Conservation (phyloP, 2,113 vertebrate species). For the Pedionomus torquatus region DNA sequence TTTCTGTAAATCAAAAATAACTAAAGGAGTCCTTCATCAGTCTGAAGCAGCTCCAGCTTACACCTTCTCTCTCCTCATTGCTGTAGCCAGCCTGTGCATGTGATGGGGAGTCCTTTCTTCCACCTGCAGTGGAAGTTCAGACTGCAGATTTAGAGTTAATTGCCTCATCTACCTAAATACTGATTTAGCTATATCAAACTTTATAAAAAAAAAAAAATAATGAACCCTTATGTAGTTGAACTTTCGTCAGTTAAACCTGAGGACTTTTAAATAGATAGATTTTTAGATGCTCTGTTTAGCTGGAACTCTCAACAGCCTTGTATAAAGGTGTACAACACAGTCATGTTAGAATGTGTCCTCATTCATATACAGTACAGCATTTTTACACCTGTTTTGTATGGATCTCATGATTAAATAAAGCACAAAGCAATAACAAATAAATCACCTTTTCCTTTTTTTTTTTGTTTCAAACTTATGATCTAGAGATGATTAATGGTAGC, state of each 20-base stretch:
- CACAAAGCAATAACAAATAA: background rate
- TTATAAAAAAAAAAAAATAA: background rate
- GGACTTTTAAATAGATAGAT: background rate
- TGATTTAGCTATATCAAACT: background rate
- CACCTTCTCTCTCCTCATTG: background rate
- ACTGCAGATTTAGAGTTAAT: background rate
- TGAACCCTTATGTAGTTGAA: background rate
- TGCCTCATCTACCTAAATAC: background rate
- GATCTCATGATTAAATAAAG: background rate
- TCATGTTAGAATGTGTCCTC: background rate
- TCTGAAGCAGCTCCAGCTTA: background rate
- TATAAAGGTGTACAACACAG: background rate
- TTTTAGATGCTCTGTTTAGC: background rate
- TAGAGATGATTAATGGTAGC: background rate
- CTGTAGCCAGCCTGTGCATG: background rate
- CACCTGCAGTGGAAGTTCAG: background rate
- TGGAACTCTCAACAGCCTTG: background rate
- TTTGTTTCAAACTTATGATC: background rate
- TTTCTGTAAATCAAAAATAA: background rate
- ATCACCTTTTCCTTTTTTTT: background rate
- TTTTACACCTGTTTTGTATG: background rate
- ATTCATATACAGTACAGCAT: background rate
- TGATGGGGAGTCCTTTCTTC: background rate
- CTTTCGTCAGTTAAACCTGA: background rate
- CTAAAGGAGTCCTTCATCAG: background rate